Evolutionary conservation across 2,888 invertebrate genomes (phyloP).

Genomic region (Dasysyrphus albostriatus): DNA sequence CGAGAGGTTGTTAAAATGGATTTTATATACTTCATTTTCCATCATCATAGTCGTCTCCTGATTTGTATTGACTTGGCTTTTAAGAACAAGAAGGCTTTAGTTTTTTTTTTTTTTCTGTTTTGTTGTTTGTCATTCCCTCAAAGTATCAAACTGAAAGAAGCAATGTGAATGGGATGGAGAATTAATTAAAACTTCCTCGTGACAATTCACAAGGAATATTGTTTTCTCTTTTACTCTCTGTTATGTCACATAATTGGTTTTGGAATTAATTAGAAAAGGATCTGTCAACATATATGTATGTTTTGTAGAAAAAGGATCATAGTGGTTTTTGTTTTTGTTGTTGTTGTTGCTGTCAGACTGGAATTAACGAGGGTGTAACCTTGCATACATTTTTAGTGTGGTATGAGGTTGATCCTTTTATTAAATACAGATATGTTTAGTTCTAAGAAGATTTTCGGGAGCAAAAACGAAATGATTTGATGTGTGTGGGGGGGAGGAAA

Average conservation of each 20-base stretch:
- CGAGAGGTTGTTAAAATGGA: slow-evolving; percentile 22
- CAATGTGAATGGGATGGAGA: slow-evolving; percentile 28
- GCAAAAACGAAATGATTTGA: background rate
- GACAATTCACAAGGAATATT: slow-evolving; percentile 62
- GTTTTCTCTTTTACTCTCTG: slow-evolving; percentile 10
- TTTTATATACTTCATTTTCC: background rate
- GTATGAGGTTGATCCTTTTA: background rate
- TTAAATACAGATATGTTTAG: background rate
- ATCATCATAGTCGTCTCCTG: slow-evolving; percentile 9
- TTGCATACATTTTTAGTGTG: background rate
- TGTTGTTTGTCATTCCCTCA: background rate
- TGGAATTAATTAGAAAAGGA: slow-evolving; percentile 63
- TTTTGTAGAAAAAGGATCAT: slow-evolving; percentile 7
- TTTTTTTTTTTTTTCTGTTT: background rate
- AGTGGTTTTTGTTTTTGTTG: slow-evolving; percentile 14
- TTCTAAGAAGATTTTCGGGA: background rate
- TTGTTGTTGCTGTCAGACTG: slow-evolving; percentile 9
- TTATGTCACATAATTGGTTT: slow-evolving; percentile 33
- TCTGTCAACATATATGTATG: slow-evolving; percentile 52
- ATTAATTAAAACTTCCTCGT: slow-evolving; percentile 69
- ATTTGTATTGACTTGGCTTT: slow-evolving; percentile 34
- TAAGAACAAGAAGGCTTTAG: slow-evolving; percentile 1
- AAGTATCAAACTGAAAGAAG: background rate
- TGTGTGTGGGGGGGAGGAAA: background rate
- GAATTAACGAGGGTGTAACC: slow-evolving; percentile 35